A percentile compares a stretch with the other conserved stretches of the same genome.
phyloP scores from a whole-genome alignment of 2,113 vertebrate genomes.

The Sminthopsis crassicaudata region DNA sequence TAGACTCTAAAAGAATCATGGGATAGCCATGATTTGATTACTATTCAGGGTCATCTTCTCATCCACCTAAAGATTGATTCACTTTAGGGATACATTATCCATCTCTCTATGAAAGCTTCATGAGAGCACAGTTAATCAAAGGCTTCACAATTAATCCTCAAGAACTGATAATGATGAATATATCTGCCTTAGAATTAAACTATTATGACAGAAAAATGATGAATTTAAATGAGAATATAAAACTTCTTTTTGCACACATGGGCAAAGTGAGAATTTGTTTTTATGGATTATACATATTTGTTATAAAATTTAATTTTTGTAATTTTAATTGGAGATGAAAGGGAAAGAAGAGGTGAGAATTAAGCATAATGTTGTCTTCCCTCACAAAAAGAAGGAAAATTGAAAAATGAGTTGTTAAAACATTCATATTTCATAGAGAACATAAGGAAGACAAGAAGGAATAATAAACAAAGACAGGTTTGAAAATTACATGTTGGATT shows the following conservation, averaged over 20 bases:
- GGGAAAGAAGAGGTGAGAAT: background rate
- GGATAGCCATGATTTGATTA: background rate
- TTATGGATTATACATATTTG: background rate
- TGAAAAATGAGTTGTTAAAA: background rate
- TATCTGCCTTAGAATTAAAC: background rate
- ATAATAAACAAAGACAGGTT: background rate
- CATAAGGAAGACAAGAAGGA: background rate
- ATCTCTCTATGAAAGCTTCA: background rate
- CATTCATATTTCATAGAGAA: background rate
- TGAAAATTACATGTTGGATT: background rate
- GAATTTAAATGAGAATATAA: background rate
- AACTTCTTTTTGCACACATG: background rate
- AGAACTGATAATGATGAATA: background rate
- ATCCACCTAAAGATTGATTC: background rate
- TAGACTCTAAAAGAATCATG: background rate
- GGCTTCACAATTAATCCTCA: background rate
- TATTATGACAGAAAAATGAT: background rate
- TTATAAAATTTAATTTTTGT: background rate
- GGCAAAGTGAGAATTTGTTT: background rate
- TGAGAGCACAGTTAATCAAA: background rate
- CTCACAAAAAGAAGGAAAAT: background rate
- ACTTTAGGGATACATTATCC: background rate
- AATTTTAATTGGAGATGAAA: background rate
- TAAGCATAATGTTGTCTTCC: background rate
- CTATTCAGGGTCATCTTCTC: background rate